Conservation (phyloP, 2,113 vertebrate genomes). For the Sterrhoptilus dennistouni region DNA sequence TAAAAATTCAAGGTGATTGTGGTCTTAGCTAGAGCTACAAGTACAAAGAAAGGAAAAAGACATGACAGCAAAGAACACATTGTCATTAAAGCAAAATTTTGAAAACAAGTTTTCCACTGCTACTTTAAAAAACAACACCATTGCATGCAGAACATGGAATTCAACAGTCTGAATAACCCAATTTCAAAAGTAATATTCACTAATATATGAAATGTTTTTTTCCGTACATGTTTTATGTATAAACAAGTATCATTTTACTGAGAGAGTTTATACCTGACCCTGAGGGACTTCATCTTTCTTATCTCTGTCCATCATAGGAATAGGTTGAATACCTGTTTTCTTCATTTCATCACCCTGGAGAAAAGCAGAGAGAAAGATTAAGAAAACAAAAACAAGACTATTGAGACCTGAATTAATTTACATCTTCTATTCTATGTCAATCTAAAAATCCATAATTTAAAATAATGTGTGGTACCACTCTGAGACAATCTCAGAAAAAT, state of each 20-base stretch:
- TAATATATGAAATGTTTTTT: neutral
- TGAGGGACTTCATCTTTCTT: conserved; percentile 94
- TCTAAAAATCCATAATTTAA: neutral
- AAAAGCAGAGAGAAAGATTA: neutral
- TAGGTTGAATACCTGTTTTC: conserved; percentile 94
- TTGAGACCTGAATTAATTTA: neutral
- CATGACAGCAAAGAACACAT: neutral
- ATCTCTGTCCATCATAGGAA: conserved; percentile 98
- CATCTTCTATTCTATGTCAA: neutral
- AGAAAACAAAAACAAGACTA: neutral
- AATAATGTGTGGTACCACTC: neutral
- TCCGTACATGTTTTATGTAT: neutral
- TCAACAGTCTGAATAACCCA: neutral
- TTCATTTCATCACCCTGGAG: conserved; percentile 97
- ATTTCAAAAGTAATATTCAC: neutral
- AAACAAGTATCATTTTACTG: neutral
- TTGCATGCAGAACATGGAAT: neutral
- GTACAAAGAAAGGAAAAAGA: neutral
- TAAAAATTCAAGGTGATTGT: neutral
- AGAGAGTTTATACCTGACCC: conserved; percentile 84
- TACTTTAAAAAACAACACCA: neutral
- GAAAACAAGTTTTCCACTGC: neutral
- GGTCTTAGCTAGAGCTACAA: neutral
- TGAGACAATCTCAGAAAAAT: neutral
- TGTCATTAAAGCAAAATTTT: neutral